phyloP scores from a whole-genome alignment of 2,888 invertebrate species.

The Metacarcinus magister region DNA sequence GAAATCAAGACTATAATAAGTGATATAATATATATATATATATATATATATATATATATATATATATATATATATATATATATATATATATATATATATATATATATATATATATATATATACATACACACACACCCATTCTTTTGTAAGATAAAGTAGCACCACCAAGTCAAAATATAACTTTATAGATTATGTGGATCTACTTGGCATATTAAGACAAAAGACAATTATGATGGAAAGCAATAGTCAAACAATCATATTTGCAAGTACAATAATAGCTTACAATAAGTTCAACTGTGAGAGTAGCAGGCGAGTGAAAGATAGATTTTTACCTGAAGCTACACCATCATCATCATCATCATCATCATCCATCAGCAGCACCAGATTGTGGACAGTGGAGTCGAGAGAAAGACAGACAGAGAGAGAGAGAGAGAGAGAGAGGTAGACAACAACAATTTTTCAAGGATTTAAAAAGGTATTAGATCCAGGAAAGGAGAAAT shows the following conservation, averaged over 20 bases:
- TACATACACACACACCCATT: not conserved
- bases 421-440: not conserved
- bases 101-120: conserved; percentile 59
- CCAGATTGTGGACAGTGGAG: conserved; percentile 1
- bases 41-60: conserved; percentile 50
- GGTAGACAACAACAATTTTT: not conserved
- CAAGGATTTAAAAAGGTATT: not conserved
- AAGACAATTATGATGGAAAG: not conserved
- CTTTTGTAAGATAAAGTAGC: not conserved
- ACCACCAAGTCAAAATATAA: not conserved
- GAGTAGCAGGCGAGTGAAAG: not conserved
- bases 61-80: conserved; percentile 63
- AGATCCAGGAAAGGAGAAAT: not conserved
- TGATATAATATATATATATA: not conserved
- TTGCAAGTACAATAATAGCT: not conserved
- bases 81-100: conserved; percentile 64
- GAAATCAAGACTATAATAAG: not conserved
- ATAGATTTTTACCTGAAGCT: conserved; percentile 38
- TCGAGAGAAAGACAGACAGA: not conserved
- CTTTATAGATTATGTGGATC: not conserved
- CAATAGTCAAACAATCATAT: not conserved
- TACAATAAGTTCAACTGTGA: not conserved
- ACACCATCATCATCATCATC: not conserved
- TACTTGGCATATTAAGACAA: not conserved
- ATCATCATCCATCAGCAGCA: conserved; percentile 51